Conservation (phyloP, 2,888 invertebrate genomes). For the Mimas tiliae region DNA sequence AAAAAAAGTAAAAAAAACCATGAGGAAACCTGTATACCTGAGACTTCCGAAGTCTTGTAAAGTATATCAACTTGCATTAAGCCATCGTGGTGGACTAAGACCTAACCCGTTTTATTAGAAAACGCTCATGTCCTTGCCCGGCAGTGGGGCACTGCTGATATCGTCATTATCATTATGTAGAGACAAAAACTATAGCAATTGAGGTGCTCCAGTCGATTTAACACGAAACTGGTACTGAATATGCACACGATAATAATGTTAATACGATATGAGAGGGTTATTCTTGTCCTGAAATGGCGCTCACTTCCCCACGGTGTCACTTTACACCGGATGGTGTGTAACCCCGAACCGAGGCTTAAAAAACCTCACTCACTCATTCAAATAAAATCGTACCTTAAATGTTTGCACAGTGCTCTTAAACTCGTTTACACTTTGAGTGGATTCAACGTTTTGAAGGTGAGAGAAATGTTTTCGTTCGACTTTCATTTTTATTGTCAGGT, state of each 20-base stretch:
- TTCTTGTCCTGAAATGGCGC: conserved; percentile 55
- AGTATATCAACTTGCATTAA: no score
- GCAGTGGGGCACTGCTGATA: background rate
- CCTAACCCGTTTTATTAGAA: no score
- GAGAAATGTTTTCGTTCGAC: conserved; percentile 32
- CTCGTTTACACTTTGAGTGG: conserved; percentile 37
- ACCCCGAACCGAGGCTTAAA: conserved; percentile 62
- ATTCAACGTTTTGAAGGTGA: conserved; percentile 45
- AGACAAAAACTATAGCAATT: background rate
- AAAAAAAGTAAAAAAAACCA: no score
- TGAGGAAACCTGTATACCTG: no score
- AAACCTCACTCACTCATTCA: conserved; percentile 42
- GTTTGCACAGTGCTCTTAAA: conserved; percentile 37
- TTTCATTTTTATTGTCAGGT: conserved; percentile 37
- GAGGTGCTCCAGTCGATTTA: background rate
- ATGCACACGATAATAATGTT: conserved; percentile 40
- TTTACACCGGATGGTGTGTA: conserved; percentile 78
- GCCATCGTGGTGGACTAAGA: no score
- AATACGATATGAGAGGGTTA: conserved; percentile 50
- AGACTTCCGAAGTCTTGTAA: no score
- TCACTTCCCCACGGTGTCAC: conserved; percentile 78
- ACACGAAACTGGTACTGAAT: conserved; percentile 18
- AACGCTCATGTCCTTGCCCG: no score
- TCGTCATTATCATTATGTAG: background rate
- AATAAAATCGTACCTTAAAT: conserved; percentile 42